Evolutionary conservation across 1,140 invertebrate genomes (phyloP).

Genomic region (Drosophila triauraria): DNA sequence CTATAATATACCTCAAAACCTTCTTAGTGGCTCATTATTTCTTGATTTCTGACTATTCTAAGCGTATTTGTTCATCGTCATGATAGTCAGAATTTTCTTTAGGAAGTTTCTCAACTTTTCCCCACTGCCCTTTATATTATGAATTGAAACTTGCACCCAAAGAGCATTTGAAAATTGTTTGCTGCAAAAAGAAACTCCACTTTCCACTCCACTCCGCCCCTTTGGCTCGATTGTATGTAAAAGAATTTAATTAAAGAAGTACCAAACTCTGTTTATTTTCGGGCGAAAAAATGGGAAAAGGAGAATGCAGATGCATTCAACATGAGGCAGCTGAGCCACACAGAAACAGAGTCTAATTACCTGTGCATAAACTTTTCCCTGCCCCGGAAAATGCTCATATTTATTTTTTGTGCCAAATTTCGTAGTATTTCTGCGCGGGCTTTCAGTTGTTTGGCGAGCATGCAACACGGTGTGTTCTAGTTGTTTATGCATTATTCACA

Average conservation of each 20-base stretch:
- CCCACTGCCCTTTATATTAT: constrained; percentile 19
- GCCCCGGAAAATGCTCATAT: constrained; percentile 29
- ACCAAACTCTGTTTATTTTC: constrained; percentile 16
- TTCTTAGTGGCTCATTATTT: neutral
- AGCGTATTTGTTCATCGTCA: constrained; percentile 17
- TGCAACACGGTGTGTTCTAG: constrained; percentile 67
- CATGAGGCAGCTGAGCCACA: constrained; percentile 12
- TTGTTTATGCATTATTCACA: constrained; percentile 65
- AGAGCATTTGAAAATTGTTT: constrained; percentile 68
- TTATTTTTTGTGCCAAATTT: constrained; percentile 40
- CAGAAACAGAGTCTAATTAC: constrained; percentile 44
- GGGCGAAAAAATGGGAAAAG: constrained; percentile 6
- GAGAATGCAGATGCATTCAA: constrained; percentile 27
- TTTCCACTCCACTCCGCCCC: neutral
- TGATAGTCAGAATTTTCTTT: constrained; percentile 5
- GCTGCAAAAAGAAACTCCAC: constrained; percentile 40
- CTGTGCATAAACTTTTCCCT: constrained; percentile 51
- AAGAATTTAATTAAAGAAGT: constrained; percentile 69
- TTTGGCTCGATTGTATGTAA: constrained; percentile 30
- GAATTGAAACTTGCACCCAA: constrained; percentile 28
- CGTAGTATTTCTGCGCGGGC: constrained; percentile 52
- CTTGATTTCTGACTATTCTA: neutral
- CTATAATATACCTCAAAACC: neutral
- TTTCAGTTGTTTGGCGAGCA: constrained; percentile 36
- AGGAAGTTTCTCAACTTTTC: constrained; percentile 15